A percentile compares a stretch with the other conserved stretches of the same genome.
Evolutionary conservation across 2,797 vertebrate species (phyloP).

Genomic region (Setipinna tenuifilis): DNA sequence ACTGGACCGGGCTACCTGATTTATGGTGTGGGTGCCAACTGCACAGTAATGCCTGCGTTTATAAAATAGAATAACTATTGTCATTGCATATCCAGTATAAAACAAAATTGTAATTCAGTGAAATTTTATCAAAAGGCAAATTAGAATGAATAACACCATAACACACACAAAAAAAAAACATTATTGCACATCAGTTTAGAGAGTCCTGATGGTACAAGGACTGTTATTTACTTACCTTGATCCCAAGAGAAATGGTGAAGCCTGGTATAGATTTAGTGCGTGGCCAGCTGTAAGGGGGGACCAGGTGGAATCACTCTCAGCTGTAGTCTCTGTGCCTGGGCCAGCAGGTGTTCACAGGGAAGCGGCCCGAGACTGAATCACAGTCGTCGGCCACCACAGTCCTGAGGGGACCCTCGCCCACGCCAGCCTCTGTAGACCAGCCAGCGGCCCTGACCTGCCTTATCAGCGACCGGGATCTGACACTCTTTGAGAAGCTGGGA

Average conservation of each 20-base stretch:
- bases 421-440: conserved; percentile 66
- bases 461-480: conserved; percentile 91
- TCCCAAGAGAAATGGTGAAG: background rate
- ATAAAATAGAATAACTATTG: too few relatives aligned
- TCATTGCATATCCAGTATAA: too few relatives aligned
- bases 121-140: too few relatives aligned
- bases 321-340: conserved; percentile 47
- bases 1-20: too few relatives aligned
- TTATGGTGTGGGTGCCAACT: too few relatives aligned
- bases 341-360: conserved; percentile 94
- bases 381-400: conserved; percentile 70
- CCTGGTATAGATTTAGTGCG: background rate
- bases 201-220: too few relatives aligned
- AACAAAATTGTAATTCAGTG: too few relatives aligned
- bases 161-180: too few relatives aligned
- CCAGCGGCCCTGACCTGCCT: conserved; percentile 91
- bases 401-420: conserved; percentile 74
- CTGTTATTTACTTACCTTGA: too few relatives aligned
- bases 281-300: conserved; percentile 24
- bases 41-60: too few relatives aligned
- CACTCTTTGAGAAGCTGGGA: conserved; percentile 89
- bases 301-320: conserved; percentile 47
- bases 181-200: too few relatives aligned
- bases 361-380: conserved; percentile 85
- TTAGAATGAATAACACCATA: too few relatives aligned